Percentiles rank a stretch among this genome's conserved stretches.
phyloP scores from a whole-genome alignment of 2,113 vertebrate genomes.

The Phylloscopus trochiloides region DNA sequence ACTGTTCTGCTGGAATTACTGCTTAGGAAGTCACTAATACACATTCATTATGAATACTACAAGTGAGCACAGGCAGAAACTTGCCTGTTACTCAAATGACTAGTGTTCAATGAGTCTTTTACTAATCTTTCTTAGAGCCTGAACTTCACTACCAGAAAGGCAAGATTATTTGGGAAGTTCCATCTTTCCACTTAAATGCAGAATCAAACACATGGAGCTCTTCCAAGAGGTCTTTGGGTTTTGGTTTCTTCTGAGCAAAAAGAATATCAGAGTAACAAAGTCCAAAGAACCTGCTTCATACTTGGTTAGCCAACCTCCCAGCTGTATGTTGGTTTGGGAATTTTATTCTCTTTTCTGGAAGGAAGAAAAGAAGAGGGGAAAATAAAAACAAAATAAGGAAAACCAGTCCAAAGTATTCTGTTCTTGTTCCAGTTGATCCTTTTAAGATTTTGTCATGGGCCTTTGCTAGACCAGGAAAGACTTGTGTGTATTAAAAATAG shows the following conservation, averaged over 20 bases:
- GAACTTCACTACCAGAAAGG: constrained; percentile 1
- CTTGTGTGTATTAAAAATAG: not conserved
- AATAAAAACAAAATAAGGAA: not conserved
- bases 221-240: not conserved
- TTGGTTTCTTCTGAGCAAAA: not conserved
- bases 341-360: not conserved
- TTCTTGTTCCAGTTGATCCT: not conserved
- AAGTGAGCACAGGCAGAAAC: constrained; percentile 11
- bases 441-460: not conserved
- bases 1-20: not conserved
- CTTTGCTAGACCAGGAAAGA: not conserved
- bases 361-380: not conserved
- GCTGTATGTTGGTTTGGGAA: not conserved
- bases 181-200: not conserved
- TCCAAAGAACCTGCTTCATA: not conserved
- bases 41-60: not conserved
- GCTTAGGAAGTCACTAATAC: constrained; percentile 4
- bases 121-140: not conserved
- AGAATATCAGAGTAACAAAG: not conserved
- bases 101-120: not conserved
- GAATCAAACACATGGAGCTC: not conserved
- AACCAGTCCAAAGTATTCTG: not conserved
- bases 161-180: constrained; percentile 12
- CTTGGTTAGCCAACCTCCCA: not conserved
- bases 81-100: constrained; percentile 28